phyloP scores from a whole-genome alignment of 2,888 invertebrate genomes.

The Linyphia triangularis region DNA sequence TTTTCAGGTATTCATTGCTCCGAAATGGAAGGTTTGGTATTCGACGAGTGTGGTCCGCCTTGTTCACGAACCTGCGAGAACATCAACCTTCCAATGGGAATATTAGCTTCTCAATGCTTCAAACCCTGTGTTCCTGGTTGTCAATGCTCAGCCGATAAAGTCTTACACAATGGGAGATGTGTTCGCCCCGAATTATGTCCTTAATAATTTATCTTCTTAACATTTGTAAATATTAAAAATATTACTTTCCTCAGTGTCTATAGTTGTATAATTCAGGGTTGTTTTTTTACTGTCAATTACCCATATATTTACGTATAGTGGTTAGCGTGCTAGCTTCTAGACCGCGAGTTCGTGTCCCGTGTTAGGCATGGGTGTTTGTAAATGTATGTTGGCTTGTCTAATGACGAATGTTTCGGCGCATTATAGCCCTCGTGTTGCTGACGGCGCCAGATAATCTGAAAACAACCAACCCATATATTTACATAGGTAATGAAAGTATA shows the following conservation, averaged over 20 bases:
- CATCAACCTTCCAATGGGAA: slow-evolving; percentile 77
- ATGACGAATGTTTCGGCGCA: no score
- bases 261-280: no score
- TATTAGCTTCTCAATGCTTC: slow-evolving; percentile 78
- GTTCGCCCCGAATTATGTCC: slow-evolving; percentile 78
- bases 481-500: no score
- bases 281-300: no score
- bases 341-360: no score
- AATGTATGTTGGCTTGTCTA: no score
- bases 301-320: no score
- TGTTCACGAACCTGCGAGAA: slow-evolving; percentile 79
- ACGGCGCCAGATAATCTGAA: no score
- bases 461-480: no score
- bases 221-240: slow-evolving; percentile 9
- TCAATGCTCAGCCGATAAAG: slow-evolving; percentile 79
- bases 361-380: no score
- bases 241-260: background rate
- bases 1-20: slow-evolving; percentile 79
- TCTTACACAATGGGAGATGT: slow-evolving; percentile 79
- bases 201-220: slow-evolving; percentile 72
- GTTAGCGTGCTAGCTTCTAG: no score
- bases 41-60: slow-evolving; percentile 80
- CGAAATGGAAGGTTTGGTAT: slow-evolving; percentile 78
- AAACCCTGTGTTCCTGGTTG: slow-evolving; percentile 80
- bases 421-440: no score